Conservation (phyloP, 2,888 invertebrate genomes). For the Nebria salina region DNA sequence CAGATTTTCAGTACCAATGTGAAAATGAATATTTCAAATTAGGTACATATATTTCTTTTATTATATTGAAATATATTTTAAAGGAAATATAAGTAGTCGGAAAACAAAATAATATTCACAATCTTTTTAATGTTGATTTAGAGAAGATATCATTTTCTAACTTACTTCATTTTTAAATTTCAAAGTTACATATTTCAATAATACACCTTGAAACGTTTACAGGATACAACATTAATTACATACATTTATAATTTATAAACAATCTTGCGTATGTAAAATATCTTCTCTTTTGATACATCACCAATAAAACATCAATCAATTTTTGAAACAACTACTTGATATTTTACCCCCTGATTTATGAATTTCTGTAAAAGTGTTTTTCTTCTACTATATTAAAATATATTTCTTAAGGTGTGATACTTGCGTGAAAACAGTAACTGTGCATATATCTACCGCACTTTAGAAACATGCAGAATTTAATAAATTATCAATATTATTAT, state of each 20-base stretch:
- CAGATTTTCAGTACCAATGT: not conserved
- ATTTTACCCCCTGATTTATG: not conserved
- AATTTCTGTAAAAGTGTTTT: not conserved
- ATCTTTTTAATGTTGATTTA: not conserved
- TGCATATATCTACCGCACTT: not conserved
- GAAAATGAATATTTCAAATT: constrained; percentile 11
- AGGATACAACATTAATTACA: not conserved
- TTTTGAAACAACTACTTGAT: not conserved
- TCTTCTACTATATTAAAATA: constrained; percentile 1
- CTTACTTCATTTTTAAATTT: too few species aligned
- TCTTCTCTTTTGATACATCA: not conserved
- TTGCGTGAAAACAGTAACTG: not conserved
- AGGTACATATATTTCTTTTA: constrained; percentile 3
- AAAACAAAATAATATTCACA: constrained; percentile 1
- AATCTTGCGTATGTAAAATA: not conserved
- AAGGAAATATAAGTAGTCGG: constrained; percentile 1
- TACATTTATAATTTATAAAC: not conserved
- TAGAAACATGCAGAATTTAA: not conserved
- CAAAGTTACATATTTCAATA: too few species aligned
- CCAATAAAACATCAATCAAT: not conserved
- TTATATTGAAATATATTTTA: constrained; percentile 10
- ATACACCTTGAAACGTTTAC: not conserved
- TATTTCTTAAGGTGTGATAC: not conserved
- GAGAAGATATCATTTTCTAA: not conserved
- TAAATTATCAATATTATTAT: not conserved